Conservation (phyloP, 92 coral and sea anemone species). For the Galaxea fascicularis region DNA sequence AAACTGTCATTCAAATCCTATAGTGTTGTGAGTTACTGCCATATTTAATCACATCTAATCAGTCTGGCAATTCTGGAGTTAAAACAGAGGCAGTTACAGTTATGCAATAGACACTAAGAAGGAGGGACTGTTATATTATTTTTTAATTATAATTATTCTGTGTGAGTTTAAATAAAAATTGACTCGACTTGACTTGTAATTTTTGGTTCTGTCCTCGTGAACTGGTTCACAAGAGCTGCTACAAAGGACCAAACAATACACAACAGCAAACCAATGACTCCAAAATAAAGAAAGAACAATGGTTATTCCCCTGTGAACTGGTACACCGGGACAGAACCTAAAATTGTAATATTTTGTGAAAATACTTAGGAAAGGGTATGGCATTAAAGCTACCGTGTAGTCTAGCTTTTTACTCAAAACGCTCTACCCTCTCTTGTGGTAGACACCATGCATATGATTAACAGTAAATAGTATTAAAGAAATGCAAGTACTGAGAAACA, state of each 20-base stretch:
- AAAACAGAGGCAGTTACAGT: constrained; percentile 13
- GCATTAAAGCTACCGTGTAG: background rate
- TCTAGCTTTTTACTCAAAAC: background rate
- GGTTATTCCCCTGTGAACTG: background rate
- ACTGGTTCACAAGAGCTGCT: background rate
- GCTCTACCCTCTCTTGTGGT: background rate
- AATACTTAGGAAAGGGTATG: background rate
- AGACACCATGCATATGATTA: background rate
- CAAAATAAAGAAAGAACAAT: background rate
- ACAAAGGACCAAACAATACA: background rate
- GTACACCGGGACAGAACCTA: background rate
- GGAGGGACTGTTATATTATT: background rate
- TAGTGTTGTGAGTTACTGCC: background rate
- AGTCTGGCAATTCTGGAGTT: constrained; percentile 6
- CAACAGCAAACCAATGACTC: constrained; percentile 2
- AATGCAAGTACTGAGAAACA: background rate
- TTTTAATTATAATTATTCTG: background rate
- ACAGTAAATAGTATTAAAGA: constrained; percentile 3
- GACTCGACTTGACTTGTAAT: too few relatives aligned
- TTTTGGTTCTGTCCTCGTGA: background rate
- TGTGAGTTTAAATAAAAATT: too few relatives aligned
- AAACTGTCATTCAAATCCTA: background rate
- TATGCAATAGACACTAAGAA: constrained; percentile 8
- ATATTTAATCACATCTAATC: background rate
- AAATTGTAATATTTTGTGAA: background rate